A percentile compares a stretch with the other conserved stretches of the same genome.
phyloP scores from a whole-genome alignment of 2,113 vertebrate genomes.

The Myrmecobius fasciatus region DNA sequence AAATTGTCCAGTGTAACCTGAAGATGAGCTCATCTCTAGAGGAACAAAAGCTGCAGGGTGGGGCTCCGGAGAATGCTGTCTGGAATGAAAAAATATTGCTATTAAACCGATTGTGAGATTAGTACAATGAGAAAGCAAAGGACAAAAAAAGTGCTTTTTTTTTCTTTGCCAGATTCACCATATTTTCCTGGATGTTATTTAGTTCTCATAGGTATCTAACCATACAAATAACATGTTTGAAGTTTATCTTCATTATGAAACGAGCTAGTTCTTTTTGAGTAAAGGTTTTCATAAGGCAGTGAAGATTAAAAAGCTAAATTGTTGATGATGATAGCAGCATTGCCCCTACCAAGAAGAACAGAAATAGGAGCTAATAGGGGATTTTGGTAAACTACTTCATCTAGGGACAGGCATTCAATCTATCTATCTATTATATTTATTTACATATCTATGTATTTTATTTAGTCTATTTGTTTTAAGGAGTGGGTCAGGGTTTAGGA shows the following conservation, averaged over 20 bases:
- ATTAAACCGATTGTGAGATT: neutral
- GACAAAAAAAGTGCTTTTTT: neutral
- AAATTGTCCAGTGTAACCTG: constrained; percentile 81
- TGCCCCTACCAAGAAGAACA: neutral
- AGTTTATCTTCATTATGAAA: neutral
- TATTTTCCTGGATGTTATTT: neutral
- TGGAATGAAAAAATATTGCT: constrained; percentile 58
- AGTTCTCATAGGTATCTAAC: neutral
- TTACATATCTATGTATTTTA: too few relatives aligned
- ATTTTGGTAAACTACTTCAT: neutral
- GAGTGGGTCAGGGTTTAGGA: neutral
- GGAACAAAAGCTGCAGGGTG: constrained; percentile 48
- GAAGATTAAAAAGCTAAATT: neutral
- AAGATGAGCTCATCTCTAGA: constrained; percentile 54
- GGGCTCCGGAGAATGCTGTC: constrained; percentile 48
- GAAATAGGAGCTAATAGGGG: neutral
- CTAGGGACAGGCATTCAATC: neutral
- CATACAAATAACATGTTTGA: neutral
- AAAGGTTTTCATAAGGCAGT: neutral
- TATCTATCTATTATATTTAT: too few relatives aligned
- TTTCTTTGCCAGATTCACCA: neutral
- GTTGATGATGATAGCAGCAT: neutral
- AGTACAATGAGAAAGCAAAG: neutral
- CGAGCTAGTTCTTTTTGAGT: neutral
- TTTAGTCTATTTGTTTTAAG: too few relatives aligned